Evolutionary conservation across 1,140 invertebrate species (phyloP).

Genomic region (Achatina immaculata): DNA sequence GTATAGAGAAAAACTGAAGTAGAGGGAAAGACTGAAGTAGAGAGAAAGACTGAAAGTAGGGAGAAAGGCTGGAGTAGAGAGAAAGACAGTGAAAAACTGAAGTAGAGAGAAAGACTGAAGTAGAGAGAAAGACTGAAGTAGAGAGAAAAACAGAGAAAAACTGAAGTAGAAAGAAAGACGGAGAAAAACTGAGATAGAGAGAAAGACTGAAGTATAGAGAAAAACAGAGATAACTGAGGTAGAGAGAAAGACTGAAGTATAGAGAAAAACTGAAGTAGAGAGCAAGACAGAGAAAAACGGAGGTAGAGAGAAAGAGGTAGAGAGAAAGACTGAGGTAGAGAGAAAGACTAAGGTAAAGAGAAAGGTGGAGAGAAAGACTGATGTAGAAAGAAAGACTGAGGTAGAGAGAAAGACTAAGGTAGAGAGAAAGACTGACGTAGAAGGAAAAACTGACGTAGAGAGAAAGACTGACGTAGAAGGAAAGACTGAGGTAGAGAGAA

Average conservation of each 20-base stretch:
- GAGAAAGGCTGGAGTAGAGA: neutral
- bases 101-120: slow-evolving; percentile 33
- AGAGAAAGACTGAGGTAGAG: no score
- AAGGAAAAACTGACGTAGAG: neutral
- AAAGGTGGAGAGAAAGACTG: neutral
- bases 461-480: neutral
- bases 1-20: neutral
- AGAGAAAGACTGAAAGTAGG: neutral
- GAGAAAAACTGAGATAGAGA: neutral
- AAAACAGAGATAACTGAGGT: slow-evolving; percentile 13
- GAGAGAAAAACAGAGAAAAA: slow-evolving; percentile 20
- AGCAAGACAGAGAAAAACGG: neutral
- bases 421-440: neutral
- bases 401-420: neutral
- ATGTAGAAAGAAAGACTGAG: neutral
- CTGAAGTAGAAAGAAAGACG: neutral
- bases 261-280: neutral
- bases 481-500: neutral
- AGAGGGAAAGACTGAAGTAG: slow-evolving; percentile 11
- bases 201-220: slow-evolving; percentile 21
- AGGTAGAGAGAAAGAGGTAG: no score
- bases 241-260: neutral
- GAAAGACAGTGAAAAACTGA: slow-evolving; percentile 34
- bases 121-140: slow-evolving; percentile 25
- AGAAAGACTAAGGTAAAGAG: neutral